phyloP scores from a whole-genome alignment of 1,140 invertebrate genomes.

The Sitodiplosis mosellana region DNA sequence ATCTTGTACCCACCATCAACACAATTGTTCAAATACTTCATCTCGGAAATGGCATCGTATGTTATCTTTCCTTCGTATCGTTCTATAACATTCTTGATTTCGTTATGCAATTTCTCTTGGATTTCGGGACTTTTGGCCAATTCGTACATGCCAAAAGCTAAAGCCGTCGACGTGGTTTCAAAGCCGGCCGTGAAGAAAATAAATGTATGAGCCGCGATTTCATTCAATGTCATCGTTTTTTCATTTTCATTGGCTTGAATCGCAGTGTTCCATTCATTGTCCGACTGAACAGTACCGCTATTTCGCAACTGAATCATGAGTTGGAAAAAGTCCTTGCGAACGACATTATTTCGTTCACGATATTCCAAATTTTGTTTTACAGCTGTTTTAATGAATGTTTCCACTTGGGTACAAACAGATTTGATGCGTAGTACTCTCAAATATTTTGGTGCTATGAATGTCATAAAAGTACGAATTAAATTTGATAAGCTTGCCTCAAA shows the following conservation, averaged over 20 bases:
- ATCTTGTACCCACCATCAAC: no score
- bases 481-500: not conserved
- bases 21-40: conserved; percentile 27
- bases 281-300: conserved; percentile 11
- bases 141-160: conserved; percentile 29
- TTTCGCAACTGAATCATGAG: conserved; percentile 29
- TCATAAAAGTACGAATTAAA: not conserved
- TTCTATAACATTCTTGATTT: conserved; percentile 27
- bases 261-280: not conserved
- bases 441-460: not conserved
- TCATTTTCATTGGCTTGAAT: not conserved
- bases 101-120: conserved; percentile 32
- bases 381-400: conserved; percentile 28
- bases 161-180: conserved; percentile 37
- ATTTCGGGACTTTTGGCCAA: conserved; percentile 33
- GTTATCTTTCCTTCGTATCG: conserved; percentile 25
- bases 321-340: conserved; percentile 29
- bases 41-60: conserved; percentile 28
- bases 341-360: conserved; percentile 23
- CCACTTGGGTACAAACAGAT: conserved; percentile 24
- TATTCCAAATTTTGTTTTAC: conserved; percentile 29
- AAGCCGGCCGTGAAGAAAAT: conserved; percentile 19
- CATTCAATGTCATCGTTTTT: not conserved
- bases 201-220: conserved; percentile 1
- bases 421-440: conserved; percentile 12